Evolutionary conservation across 2,113 vertebrate species (phyloP).

Genomic region (Menidia beryllina): DNA sequence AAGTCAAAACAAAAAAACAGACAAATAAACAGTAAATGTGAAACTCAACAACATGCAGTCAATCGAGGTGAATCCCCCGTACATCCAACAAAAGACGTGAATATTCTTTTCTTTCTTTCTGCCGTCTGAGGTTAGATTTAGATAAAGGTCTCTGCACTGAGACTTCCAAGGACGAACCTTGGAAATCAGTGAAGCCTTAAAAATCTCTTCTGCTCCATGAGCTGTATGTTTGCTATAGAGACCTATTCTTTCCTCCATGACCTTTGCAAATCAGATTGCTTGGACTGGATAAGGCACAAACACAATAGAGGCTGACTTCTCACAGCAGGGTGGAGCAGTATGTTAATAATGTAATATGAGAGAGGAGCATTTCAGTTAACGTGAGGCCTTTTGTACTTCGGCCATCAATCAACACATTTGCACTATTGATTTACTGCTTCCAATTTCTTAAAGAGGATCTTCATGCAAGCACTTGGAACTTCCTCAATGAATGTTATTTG

Average conservation of each 20-base stretch:
- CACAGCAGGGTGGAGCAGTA: neutral
- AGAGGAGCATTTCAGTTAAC: neutral
- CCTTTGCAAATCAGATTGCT: slow-evolving; percentile 31
- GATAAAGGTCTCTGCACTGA: neutral
- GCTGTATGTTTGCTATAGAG: neutral
- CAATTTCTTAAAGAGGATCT: neutral
- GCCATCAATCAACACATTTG: slow-evolving; percentile 20
- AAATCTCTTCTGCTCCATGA: slow-evolving; percentile 1
- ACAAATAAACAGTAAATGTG: too few species aligned
- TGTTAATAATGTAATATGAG: neutral
- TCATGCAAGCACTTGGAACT: neutral
- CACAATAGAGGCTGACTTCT: slow-evolving; percentile 17
- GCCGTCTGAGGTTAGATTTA: too few species aligned
- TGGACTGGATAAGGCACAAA: neutral
- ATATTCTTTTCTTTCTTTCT: neutral
- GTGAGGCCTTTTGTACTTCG: neutral
- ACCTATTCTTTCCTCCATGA: slow-evolving; percentile 13
- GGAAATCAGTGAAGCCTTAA: neutral
- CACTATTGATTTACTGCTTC: slow-evolving; percentile 34
- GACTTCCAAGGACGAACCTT: neutral
- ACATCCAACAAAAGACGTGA: too few species aligned
- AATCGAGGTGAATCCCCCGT: too few species aligned
- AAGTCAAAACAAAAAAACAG: too few species aligned
- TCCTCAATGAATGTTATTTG: neutral
- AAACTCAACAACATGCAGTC: too few species aligned